phyloP scores from a whole-genome alignment of 2,888 invertebrate genomes.

The Eristalis tenax region DNA sequence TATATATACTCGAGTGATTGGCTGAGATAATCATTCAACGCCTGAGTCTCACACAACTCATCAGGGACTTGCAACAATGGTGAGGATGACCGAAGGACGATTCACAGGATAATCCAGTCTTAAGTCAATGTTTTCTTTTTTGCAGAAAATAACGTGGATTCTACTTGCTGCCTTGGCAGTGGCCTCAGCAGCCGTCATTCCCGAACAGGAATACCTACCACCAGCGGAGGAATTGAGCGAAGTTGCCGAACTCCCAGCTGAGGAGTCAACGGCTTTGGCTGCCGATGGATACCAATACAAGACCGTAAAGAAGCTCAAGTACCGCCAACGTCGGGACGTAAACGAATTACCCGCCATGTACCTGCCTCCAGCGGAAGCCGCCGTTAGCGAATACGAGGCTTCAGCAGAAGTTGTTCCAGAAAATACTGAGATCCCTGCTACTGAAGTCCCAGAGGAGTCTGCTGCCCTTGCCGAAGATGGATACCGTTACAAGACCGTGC shows the following conservation, averaged over 20 bases:
- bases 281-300: conserved; percentile 37
- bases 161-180: conserved; percentile 16
- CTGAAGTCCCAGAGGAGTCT: conserved; percentile 15
- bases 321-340: conserved; percentile 37
- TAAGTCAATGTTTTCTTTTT: background rate
- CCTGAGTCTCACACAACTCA: conserved; percentile 1
- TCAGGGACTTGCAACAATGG: conserved; percentile 23
- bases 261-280: conserved; percentile 10
- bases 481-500: conserved; percentile 31
- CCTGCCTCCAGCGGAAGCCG: conserved; percentile 24
- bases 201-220: conserved; percentile 43
- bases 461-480: conserved; percentile 26
- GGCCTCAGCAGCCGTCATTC: conserved; percentile 20
- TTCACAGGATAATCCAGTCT: background rate
- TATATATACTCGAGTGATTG: conserved; percentile 35
- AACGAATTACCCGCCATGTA: conserved; percentile 1
- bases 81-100: background rate
- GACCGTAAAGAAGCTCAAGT: conserved; percentile 17
- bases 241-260: background rate
- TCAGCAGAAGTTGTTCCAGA: conserved; percentile 15
- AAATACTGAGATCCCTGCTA: background rate
- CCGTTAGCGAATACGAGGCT: conserved; percentile 24
- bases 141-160: conserved; percentile 39
- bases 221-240: background rate
- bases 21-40: conserved; percentile 11